Evolutionary conservation across 1,140 invertebrate species (phyloP), one percentile per base, ranked within the genome.

Genomic region (Brachionus angularis): DNA sequence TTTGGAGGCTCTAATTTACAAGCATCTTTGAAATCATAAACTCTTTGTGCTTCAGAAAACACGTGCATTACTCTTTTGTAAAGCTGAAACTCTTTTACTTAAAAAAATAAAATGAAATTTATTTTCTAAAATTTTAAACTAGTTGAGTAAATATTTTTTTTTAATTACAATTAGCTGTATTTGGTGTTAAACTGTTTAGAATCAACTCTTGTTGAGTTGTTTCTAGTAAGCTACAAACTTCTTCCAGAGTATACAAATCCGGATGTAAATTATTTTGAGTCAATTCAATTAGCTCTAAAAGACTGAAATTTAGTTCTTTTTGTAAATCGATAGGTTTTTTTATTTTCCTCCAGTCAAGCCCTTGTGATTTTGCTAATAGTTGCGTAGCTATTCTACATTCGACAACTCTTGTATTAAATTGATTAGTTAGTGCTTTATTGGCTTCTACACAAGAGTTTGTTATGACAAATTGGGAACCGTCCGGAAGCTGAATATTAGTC

Each of bases 341-440:
- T 5, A 87, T 80, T 16, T 83, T 77, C 72, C 80, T 77, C 88
- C 89, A 90, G 47, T 86, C 78, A 21, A 88, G 74, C 16, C 85
- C 85, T 73, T 83, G 80, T 47, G 81, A 80, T 71, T 87, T 87
- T 14, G 88, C 88, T 74, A 93, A 83, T 72, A 55, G 16, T 58
- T 70, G 72, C 12, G 42, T 39, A 87, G 91, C 91, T 10, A 97
- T 78, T 73, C 90, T 86, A 78, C 93, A 96, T 84, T 97, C 93
- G n/a, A 89, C 87, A 8, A 98, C 94, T 72, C 96, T 84, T 71
- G 87, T 86, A 82, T 99, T 99, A 78, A 88, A 99, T 77, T 94
- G 87, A 14, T 80, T 80, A 0, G 89, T 90, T 5, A 91, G 89
- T 2, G 93, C 95, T 84, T 99, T 99, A 79, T 98, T 97, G 73